Evolutionary conservation across 2,113 vertebrate species (phyloP), one percentile per base, ranked within the genome.

Genomic region (Actinemys pallida): DNA sequence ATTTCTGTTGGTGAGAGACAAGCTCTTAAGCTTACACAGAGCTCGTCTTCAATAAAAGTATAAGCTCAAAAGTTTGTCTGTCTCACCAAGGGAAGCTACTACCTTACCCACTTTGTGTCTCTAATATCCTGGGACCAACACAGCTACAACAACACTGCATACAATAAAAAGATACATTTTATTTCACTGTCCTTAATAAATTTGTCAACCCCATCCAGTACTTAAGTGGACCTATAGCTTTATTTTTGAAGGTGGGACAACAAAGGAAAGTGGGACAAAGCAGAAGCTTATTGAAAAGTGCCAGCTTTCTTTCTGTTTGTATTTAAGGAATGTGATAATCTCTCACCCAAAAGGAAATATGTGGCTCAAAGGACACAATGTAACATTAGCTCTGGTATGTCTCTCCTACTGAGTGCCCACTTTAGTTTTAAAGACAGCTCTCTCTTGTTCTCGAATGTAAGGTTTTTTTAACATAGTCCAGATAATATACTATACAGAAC

Each of bases 331-430:
- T 2, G 25, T 75, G 54, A 52, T 24, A 53, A 87, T 35, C 1
- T 31, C 1, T 27, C 10, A 83, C 49, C 13, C 24, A 42, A 56
- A 27, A 83, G 20, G 13, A 45, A 35, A 3, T 39, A 5, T 22
- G 5, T 3, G 45, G 24, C 65, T 72, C 35, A 57, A 9, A 94
- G 82, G 10, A 79, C 9, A 1, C 27, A 57, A 1, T 0, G 1
- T 39, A 47, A 25, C 27, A 52, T 50, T 57, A 19, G 25, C 54
- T 47, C n/a, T 84, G 9, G 9, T 2, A 22, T 69, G 56, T 90
- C 31, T 84, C 39, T 87, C 75, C 42, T 29, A 57, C 35, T 76
- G 11, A 10, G 25, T 25, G 65, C 53, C 20, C 75, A 3, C 7
- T 57, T 79, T 45, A 59, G 8, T n/a, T 59, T 45, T 52, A 69